Base-by-base conservation (phyloP, 2,888 invertebrate genomes). In the Lepidochrysops patricia region DNA sequence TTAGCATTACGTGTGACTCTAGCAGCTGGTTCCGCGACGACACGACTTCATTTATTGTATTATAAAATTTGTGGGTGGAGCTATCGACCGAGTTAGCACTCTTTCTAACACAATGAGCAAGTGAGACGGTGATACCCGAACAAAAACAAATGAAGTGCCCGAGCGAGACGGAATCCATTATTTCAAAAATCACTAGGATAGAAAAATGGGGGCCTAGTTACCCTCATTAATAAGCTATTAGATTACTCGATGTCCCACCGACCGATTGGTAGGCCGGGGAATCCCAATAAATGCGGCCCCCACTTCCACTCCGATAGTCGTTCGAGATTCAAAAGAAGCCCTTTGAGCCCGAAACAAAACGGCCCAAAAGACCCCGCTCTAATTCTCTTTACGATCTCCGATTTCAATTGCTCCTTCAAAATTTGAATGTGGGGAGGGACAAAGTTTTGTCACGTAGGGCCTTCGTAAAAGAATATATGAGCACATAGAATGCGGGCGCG, bases 331-430 rank as follows among this genome's bases (percentile, higher is more conserved):
- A 84, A 88, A 88, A 82, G 88, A 87, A 87, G 83, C 85, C 82
- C 81, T 85, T 87, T 85, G 80, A 85, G 75, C 75, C 78, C 74
- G 74, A 88, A 87, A 88, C 88, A 88, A 88, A 88, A 88, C 86
- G 78, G 77, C 73, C 81, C 83, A 86, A 86, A 84, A 80, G 85
- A 78, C 84, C 86, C 87, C 78, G 87, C 77, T 85, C 86, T 88
- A 88, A 89, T 89, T 89, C 89, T 87, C 87, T 88, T 86, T 86
- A 84, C 84, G 86, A 87, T 88, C 88, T 89, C 89, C 87, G 81
- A 88, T 89, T 89, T 89, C 89, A 89, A 89, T 89, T 88, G 88
- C 89, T 89, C 84, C 89, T 89, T 88, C 86, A 89, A 88, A 79
- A 85, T 89, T 87, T 89, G 87, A 87, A 88, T 87, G 84, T 83